Conservation (phyloP, 2,113 vertebrate species). For the Hemiscyllium ocellatum region DNA sequence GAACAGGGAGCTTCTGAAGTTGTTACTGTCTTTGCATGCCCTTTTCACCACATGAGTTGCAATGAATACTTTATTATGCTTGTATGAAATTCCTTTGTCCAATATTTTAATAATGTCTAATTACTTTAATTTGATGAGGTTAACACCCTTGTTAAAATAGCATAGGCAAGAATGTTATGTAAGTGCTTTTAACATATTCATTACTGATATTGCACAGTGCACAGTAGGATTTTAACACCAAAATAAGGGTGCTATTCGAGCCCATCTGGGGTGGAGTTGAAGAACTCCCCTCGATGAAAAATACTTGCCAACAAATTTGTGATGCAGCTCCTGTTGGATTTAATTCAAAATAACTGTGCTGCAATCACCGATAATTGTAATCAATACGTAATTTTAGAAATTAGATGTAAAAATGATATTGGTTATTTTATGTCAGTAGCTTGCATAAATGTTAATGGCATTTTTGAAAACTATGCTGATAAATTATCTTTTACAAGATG, state of each 20-base stretch:
- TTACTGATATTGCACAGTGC: background rate
- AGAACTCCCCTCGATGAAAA: background rate
- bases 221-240: constrained; percentile 15
- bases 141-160: background rate
- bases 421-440: background rate
- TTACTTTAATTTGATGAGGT: background rate
- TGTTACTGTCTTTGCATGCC: background rate
- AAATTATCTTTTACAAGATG: background rate
- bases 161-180: background rate
- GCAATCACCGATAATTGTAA: background rate
- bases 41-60: background rate
- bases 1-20: background rate
- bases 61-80: background rate
- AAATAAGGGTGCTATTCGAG: constrained; percentile 9
- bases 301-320: constrained; percentile 4
- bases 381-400: background rate
- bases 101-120: background rate
- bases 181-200: constrained; percentile 25
- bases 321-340: background rate
- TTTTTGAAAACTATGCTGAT: background rate
- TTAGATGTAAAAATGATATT: background rate
- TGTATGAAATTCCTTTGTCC: constrained; percentile 1
- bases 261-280: constrained; percentile 20
- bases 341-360: background rate
- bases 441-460: background rate